These are phyloP conservation scores for Hofmannophila pseudospretella DNA, from an alignment of 2,888 invertebrate species.

Conservation along the genomic window DNA sequence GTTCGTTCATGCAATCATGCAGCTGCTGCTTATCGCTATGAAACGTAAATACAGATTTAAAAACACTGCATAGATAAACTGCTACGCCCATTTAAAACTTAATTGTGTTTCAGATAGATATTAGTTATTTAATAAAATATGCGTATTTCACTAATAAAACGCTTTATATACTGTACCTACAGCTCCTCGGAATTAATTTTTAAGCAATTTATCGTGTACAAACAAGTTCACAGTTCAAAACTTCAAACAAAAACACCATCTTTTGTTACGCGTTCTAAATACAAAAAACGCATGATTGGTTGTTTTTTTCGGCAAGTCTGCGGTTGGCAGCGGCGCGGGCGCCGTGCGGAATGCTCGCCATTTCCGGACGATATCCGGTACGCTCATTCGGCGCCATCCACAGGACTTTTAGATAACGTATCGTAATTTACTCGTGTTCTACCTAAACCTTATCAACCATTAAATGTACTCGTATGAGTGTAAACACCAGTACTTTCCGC, in stretches of 20 bases:
- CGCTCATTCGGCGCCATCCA: slow-evolving; percentile 46
- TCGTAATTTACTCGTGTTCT: slow-evolving; percentile 20
- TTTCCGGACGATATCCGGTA: slow-evolving; percentile 75
- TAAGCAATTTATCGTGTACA: too few relatives aligned
- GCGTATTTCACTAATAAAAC: too few relatives aligned
- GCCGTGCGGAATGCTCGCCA: slow-evolving; percentile 71
- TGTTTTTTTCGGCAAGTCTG: slow-evolving; percentile 49
- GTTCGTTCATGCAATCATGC: slow-evolving; percentile 55
- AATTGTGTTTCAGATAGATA: too few relatives aligned
- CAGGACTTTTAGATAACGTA: slow-evolving; percentile 49
- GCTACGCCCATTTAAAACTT: slow-evolving; percentile 32
- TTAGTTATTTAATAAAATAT: too few relatives aligned
- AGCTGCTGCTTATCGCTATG: slow-evolving; percentile 67
- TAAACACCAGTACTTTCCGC: slow-evolving; percentile 24
- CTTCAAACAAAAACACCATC: slow-evolving; percentile 8
- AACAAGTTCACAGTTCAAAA: slow-evolving; percentile 14
- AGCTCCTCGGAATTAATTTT: too few relatives aligned
- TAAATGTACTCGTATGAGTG: neutral
- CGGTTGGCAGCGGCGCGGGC: slow-evolving; percentile 44
- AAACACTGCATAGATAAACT: slow-evolving; percentile 59
- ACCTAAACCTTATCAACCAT: neutral
- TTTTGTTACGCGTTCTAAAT: slow-evolving; percentile 22
- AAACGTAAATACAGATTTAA: slow-evolving; percentile 63
- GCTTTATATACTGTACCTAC: too few relatives aligned
- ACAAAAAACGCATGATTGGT: slow-evolving; percentile 32